Base-by-base conservation (phyloP, 2,888 invertebrate species). In the Harpalus rufipes region DNA sequence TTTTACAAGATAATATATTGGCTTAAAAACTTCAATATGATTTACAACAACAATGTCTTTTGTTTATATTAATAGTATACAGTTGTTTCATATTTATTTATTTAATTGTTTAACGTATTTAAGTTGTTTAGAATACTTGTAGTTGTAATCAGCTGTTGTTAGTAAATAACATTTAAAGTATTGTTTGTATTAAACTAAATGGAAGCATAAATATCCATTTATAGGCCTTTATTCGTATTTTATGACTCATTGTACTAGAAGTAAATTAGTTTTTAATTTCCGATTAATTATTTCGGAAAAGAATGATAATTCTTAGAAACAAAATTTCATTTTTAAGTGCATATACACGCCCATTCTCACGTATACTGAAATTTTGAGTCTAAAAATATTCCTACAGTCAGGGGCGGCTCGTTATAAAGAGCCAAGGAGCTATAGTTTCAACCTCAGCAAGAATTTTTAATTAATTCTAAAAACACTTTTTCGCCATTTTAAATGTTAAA, bases 201-300 rank as follows among this genome's bases (percentile, higher is more conserved):
- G 44, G 10, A 51, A 12, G 44, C 44, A 51, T 51, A 72, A 39
- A 72, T 41, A 74, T 51, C 32, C 68, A 68, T 68, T 74, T 74
- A 74, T 44, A 21, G 44, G 8, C 44, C 44, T 44, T 68, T 68
- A 68, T 68, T 18, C 44, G 12, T 74, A 18, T 74, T 74, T 74
- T 74, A 74, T 74, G 72, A 74, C 44, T 74, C 16, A 74, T 74
- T 74, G 72, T 74, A 41, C 16, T 74, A 7, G 0, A 41, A 74
- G 68, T 18, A 74, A 74, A 44, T 74, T 74, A 10, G 44, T 44
- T 74, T 74, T 74, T 74, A 44, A 74, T 74, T 44, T 44, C 72
- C 72, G 72, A 44, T 74, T 74, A 74, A 74, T 74, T 74, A 39
- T 14, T 32, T 32, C 68, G 6, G 2, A 68, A 39, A 39, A 14